Evolutionary conservation across 2,113 vertebrate genomes (phyloP).

Genomic region (Seriola rivoliana): DNA sequence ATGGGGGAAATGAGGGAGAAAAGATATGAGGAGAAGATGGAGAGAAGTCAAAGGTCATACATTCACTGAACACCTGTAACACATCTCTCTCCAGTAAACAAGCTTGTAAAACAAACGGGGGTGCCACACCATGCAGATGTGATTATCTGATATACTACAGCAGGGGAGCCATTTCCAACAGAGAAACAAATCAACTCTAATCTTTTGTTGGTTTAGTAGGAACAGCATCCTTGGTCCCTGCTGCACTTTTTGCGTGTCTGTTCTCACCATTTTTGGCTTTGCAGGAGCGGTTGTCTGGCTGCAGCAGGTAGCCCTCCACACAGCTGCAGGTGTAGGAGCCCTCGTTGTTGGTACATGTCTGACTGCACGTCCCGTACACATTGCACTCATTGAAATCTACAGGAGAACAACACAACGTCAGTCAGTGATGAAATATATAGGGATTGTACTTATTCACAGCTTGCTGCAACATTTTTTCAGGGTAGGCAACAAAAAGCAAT

Average conservation of each 20-base stretch:
- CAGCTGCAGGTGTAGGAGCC: conserved; percentile 94
- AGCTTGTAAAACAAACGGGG: neutral
- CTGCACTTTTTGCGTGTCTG: neutral
- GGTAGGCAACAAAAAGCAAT: neutral
- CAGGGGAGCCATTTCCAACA: neutral
- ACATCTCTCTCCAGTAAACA: conserved; percentile 17
- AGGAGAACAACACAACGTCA: neutral
- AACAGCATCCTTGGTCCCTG: conserved; percentile 1
- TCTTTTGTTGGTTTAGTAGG: neutral
- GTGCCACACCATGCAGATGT: neutral
- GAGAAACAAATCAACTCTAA: conserved; percentile 11
- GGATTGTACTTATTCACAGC: neutral
- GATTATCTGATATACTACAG: conserved; percentile 9
- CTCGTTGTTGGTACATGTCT: conserved; percentile 91
- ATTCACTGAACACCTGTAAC: neutral
- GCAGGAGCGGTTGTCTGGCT: conserved; percentile 97
- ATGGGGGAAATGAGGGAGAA: neutral
- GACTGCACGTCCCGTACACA: conserved; percentile 95
- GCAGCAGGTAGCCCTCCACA: conserved; percentile 95
- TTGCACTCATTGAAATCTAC: conserved; percentile 96
- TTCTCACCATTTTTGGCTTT: conserved; percentile 95
- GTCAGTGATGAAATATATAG: neutral
- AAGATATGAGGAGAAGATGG: neutral
- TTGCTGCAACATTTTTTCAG: neutral
- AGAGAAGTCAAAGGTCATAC: neutral